Percentiles rank a stretch among this genome's conserved stretches.
phyloP scores from a whole-genome alignment of 1,140 invertebrate species.

The Spodoptera litura region DNA sequence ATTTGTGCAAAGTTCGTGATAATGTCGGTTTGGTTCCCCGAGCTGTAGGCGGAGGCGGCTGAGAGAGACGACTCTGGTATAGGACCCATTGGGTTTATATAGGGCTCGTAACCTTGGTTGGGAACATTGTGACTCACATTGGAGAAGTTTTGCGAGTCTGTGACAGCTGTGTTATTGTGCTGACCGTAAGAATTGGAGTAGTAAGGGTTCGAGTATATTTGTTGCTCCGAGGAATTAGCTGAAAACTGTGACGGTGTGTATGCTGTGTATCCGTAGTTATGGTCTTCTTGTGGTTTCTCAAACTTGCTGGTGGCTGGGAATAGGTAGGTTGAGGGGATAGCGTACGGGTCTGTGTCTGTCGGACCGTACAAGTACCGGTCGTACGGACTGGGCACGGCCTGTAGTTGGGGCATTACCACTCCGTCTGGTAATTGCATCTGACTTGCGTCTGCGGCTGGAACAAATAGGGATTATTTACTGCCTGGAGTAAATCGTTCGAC shows the following conservation, averaged over 20 bases:
- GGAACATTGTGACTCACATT: constrained; percentile 28
- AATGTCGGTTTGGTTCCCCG: constrained; percentile 62
- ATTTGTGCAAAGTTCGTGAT: constrained; percentile 73
- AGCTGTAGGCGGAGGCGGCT: constrained; percentile 45
- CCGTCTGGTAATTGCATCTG: constrained; percentile 74
- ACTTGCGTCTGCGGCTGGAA: constrained; percentile 72
- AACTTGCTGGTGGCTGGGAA: constrained; percentile 65
- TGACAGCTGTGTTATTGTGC: constrained; percentile 65
- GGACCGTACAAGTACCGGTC: constrained; percentile 66
- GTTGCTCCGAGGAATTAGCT: constrained; percentile 65
- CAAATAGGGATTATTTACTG: constrained; percentile 32
- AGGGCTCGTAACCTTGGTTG: constrained; percentile 60
- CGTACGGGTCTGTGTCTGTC: constrained; percentile 60
- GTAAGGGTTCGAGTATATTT: constrained; percentile 72
- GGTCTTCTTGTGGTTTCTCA: constrained; percentile 68
- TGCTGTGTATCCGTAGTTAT: constrained; percentile 63
- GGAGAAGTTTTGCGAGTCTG: constrained; percentile 65
- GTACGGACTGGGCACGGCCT: constrained; percentile 65
- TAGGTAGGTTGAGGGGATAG: constrained; percentile 56
- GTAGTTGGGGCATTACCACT: constrained; percentile 66
- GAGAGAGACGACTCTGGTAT: constrained; percentile 48
- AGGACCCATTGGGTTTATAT: constrained; percentile 54
- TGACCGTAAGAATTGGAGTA: constrained; percentile 62
- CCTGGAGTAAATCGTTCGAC: no score
- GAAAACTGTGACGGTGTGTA: constrained; percentile 75